Evolutionary conservation across 1,140 invertebrate species (phyloP), one percentile per base, ranked within the genome.

Genomic region (Drosophila seguyi): DNA sequence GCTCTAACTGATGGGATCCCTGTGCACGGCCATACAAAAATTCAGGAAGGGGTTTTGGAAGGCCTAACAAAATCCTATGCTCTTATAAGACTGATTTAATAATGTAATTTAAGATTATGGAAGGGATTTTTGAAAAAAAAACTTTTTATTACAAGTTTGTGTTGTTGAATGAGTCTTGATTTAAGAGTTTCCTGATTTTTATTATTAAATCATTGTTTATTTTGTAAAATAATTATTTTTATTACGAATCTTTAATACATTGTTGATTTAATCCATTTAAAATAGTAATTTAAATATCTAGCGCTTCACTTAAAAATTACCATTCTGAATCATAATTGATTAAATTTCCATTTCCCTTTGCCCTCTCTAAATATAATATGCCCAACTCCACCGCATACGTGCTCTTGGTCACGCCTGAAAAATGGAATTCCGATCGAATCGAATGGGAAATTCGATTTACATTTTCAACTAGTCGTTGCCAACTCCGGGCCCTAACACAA

Each of bases 391-490:
- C 16, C 22, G n/a, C 47, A 44, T 22, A 18, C 47, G 13, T 44
- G 45, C 59, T 16, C 36, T 65, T 13, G 29, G 42, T 31, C 14
- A 50, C n/a, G 29, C 6, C 38, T 34, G 29, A 41, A 41, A 50
- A 59, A 42, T 48, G 29, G 44, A 41, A 42, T 38, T 36, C n/a
- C 42, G 25, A 59, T 58, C 52, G 50, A 71, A 55, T 67, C 47
- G 44, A 27, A 41, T 16, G 50, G 36, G 44, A 73, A 73, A 72
- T 72, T 73, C 67, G 69, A 72, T 73, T 73, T 73, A 72, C 44
- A 71, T 72, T 71, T 68, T 69, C 66, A 50, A 73, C 44, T 42
- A 20, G 69, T 31, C 36, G 31, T 44, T 53, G 62, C 31, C 66
- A 53, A 41, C 53, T 50, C 53, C 27, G n/a, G 53, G 16, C 27